Conservation (phyloP, 1,140 invertebrate genomes). For the Pseudomyrmex flavicornis region DNA sequence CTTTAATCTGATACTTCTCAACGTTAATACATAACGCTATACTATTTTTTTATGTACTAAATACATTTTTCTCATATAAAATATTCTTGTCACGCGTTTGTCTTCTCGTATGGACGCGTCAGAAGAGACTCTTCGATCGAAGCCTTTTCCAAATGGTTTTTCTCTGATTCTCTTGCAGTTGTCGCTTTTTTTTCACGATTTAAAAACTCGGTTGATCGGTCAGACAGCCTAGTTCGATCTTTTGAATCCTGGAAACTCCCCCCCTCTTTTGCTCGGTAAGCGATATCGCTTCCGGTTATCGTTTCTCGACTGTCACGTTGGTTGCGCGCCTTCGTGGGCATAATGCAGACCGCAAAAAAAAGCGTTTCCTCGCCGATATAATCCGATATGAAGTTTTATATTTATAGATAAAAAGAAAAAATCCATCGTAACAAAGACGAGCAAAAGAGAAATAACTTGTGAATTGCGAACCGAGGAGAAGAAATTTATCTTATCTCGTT, state of each 20-base stretch:
- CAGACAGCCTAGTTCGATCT: conserved; percentile 2
- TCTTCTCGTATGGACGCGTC: background rate
- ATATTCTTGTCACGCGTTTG: no score
- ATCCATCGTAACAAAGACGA: background rate
- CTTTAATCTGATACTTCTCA: background rate
- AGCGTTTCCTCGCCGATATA: background rate
- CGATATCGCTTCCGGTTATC: conserved; percentile 21
- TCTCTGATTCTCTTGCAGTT: no score
- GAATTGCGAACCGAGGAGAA: background rate
- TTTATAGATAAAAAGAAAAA: background rate
- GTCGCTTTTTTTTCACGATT: no score
- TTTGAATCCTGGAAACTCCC: conserved; percentile 11
- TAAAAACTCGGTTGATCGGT: no score
- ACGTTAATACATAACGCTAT: background rate
- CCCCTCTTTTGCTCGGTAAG: background rate
- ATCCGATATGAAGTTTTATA: background rate
- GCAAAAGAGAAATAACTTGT: background rate
- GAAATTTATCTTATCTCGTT: conserved; percentile 3
- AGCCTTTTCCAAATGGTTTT: background rate
- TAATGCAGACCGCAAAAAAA: conserved; percentile 19
- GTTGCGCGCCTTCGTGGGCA: background rate
- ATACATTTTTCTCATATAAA: background rate
- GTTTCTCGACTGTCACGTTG: conserved; percentile 8
- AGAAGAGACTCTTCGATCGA: background rate
- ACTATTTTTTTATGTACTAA: background rate